These are phyloP conservation scores for Lissonota sp. DNA, from an alignment of 2,888 invertebrate species.

Conservation along the genomic window DNA sequence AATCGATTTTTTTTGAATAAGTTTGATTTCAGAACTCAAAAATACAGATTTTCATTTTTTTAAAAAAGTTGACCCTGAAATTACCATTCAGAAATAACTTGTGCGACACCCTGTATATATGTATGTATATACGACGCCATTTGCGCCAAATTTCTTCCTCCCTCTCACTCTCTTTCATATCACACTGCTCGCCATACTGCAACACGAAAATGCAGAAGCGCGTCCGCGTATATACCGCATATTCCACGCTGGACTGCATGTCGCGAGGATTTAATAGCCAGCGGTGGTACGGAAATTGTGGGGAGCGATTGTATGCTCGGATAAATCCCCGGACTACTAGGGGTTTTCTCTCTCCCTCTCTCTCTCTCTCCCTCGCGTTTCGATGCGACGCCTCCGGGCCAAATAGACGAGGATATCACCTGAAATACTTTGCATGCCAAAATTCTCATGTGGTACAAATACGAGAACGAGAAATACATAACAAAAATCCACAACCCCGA, in stretches of 20 bases:
- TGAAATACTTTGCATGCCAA: slow-evolving; percentile 57
- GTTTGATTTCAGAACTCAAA: too few relatives aligned
- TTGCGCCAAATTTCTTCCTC: slow-evolving; percentile 4
- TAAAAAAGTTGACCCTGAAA: too few relatives aligned
- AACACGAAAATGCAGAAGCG: slow-evolving; percentile 37
- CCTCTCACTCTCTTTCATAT: not conserved
- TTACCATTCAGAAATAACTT: too few relatives aligned
- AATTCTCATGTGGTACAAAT: slow-evolving; percentile 39
- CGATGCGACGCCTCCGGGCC: not conserved
- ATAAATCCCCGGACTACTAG: slow-evolving; percentile 52
- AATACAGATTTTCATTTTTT: too few relatives aligned
- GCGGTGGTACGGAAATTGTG: slow-evolving; percentile 60
- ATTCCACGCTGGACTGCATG: slow-evolving; percentile 47
- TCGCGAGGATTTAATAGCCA: slow-evolving; percentile 59
- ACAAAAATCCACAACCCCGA: too few relatives aligned
- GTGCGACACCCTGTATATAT: slow-evolving; percentile 1
- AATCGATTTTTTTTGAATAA: too few relatives aligned
- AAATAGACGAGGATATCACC: slow-evolving; percentile 46
- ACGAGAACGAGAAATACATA: not conserved
- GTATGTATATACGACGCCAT: not conserved
- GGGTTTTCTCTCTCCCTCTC: slow-evolving; percentile 33
- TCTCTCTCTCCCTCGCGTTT: not conserved
- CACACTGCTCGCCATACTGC: not conserved
- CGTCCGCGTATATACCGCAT: slow-evolving; percentile 36
- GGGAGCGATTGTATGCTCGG: slow-evolving; percentile 56